A percentile compares a stretch with the other conserved stretches of the same genome.
Evolutionary conservation across 30 jellyfish, hydroid and myxozoan species (phyloP).

Genomic region (Aurelia aurita): DNA sequence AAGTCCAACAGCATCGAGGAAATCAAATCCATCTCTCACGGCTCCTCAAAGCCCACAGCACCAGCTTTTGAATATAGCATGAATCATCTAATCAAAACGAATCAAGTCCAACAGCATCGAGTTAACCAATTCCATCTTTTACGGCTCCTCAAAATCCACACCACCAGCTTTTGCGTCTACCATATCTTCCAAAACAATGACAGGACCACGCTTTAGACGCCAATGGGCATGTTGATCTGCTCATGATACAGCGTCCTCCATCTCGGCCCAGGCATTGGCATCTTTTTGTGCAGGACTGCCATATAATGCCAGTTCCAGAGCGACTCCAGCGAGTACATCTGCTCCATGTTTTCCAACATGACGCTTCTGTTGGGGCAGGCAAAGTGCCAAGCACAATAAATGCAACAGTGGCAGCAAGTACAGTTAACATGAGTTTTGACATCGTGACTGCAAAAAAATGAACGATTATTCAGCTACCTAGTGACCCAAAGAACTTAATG

Average conservation of each 20-base stretch:
- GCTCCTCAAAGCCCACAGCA: too few relatives aligned
- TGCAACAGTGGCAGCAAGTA: not conserved
- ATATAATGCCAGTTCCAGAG: conserved; percentile 8
- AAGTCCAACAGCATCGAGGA: too few relatives aligned
- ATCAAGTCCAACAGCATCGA: too few relatives aligned
- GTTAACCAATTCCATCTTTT: too few relatives aligned
- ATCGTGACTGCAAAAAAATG: not conserved
- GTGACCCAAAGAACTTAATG: too few relatives aligned
- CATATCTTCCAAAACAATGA: not conserved
- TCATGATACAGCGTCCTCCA: conserved; percentile 1
- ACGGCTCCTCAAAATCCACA: conserved; percentile 3
- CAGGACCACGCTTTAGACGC: conserved; percentile 23
- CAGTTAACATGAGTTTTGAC: conserved; percentile 4
- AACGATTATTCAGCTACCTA: too few relatives aligned
- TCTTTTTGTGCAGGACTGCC: conserved; percentile 30
- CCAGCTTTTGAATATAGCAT: too few relatives aligned
- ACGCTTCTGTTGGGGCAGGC: not conserved
- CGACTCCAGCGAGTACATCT: conserved; percentile 19
- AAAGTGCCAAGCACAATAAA: not conserved
- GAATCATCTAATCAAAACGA: too few relatives aligned
- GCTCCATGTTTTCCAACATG: conserved; percentile 29
- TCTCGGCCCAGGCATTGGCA: conserved; percentile 17
- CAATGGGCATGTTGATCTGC: conserved; percentile 13
- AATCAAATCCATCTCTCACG: too few relatives aligned
- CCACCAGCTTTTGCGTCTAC: conserved; percentile 21